Evolutionary conservation across 2,113 vertebrate genomes (phyloP), one percentile per base, ranked within the genome.

Genomic region (Triplophysa dalaica): DNA sequence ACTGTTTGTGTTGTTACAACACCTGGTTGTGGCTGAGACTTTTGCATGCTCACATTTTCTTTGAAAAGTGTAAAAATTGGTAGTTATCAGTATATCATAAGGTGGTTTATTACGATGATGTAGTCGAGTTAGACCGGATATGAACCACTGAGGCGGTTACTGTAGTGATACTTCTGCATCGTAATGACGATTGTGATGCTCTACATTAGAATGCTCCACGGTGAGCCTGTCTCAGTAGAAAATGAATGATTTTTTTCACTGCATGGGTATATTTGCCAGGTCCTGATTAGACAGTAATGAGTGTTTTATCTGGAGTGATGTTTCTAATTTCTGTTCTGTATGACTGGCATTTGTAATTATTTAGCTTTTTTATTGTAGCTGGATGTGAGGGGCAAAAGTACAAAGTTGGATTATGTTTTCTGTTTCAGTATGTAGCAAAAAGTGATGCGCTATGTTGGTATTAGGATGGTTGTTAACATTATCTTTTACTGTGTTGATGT

Each of bases 141-240:
- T 33, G 33, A 33, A 33, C 33, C 33, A 33, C 33, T 7, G 33
- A 33, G 33, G 33, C 33, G 33, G 24, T 81, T 69, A 78, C 69
- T 67, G 12, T 75, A 50, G 64, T 10, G 8, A 58, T 78, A 75
- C 65, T 68, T 81, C 24, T 24, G 48, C 19, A 70, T 81, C 64
- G 22, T 38, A 64, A 78, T 78, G 64, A 56, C 33, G 58, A 78
- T 81, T n/a, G 52, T 84, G 82, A 84, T 10, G 65, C 19, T 21
- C 63, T 81, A 26, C 70, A 81, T 81, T 73, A 84, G 33, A n/a
- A 56, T 81, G 76, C 60, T 72, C 26, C 67, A 68, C 70, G 64
- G 75, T 63, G 50, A 62, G 60, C 70, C 64, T 41, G 26, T 81
- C 79, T 75, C 74, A 67, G 64, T 13, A 43, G 33, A 24, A 17